Conservation (phyloP, 2,797 vertebrate genomes). For the Tamandua tetradactyla region DNA sequence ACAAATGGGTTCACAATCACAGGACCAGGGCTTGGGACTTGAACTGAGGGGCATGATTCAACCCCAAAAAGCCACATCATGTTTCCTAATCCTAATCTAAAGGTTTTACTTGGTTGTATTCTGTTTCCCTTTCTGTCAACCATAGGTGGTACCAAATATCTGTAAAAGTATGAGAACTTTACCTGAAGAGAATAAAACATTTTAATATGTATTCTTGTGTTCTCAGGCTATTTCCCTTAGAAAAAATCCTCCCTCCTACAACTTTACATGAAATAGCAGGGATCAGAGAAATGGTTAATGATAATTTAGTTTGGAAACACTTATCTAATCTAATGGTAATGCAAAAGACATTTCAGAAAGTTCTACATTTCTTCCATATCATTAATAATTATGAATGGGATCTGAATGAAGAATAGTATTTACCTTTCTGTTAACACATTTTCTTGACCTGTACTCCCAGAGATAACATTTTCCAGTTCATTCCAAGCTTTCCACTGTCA, state of each 20-base stretch:
- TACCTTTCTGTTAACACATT: conserved; percentile 76
- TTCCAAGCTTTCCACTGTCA: conserved; percentile 69
- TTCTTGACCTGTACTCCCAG: conserved; percentile 71
- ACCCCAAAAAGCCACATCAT: not conserved
- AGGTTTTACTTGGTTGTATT: not conserved
- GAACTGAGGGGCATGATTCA: too few relatives aligned
- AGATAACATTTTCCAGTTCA: conserved; percentile 60
- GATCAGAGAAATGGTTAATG: conserved; percentile 47
- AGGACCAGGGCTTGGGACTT: too few relatives aligned
- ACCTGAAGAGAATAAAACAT: not conserved
- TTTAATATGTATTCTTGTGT: not conserved
- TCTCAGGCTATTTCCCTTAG: not conserved
- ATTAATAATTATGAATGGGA: conserved; percentile 80
- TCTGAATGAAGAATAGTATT: conserved; percentile 69
- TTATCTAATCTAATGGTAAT: conserved; percentile 56
- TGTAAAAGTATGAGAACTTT: not conserved
- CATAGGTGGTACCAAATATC: conserved; percentile 21
- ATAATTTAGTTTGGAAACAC: conserved; percentile 1
- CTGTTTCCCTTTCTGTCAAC: not conserved
- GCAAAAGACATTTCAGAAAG: conserved; percentile 67
- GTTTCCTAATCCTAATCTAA: not conserved
- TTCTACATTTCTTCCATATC: conserved; percentile 74
- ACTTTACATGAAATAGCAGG: not conserved
- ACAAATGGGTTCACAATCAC: too few relatives aligned
- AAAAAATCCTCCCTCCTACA: not conserved